These are phyloP conservation scores for Drosophila infuscata DNA, from an alignment of 2,888 invertebrate species.

Conservation along the genomic window DNA sequence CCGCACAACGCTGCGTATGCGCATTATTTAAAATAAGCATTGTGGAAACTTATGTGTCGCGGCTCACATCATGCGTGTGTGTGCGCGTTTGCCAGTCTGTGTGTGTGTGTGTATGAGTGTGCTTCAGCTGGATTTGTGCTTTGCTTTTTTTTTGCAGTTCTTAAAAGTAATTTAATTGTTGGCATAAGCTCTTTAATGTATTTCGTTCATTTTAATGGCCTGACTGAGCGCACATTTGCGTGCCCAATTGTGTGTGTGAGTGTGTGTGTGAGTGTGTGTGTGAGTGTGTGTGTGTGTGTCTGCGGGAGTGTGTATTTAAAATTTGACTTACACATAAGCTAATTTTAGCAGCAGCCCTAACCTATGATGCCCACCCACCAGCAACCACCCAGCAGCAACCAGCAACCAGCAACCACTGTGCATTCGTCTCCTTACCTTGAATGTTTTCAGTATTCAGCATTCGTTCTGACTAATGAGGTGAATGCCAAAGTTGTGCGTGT, in stretches of 20 bases:
- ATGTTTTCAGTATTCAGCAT: constrained; percentile 15
- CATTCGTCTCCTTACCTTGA: background rate
- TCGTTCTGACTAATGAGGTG: constrained; percentile 30
- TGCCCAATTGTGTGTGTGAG: background rate
- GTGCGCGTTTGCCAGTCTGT: background rate
- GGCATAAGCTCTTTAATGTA: constrained; percentile 72
- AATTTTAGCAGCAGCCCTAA: constrained; percentile 54
- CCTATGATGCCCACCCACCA: constrained; percentile 10
- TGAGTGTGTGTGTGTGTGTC: background rate
- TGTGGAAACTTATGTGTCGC: constrained; percentile 52
- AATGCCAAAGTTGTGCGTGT: constrained; percentile 11
- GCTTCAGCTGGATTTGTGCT: constrained; percentile 47
- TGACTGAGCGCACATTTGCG: constrained; percentile 13
- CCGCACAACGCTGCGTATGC: constrained; percentile 68
- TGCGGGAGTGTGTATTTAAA: constrained; percentile 8
- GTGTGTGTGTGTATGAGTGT: constrained; percentile 13
- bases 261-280: background rate
- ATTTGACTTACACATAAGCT: constrained; percentile 59
- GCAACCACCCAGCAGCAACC: background rate
- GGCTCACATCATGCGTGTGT: constrained; percentile 21
- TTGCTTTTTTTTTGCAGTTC: constrained; percentile 47
- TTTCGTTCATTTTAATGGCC: constrained; percentile 57
- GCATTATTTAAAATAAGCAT: constrained; percentile 69
- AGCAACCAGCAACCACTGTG: background rate
- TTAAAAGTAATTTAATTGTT: constrained; percentile 76